A percentile compares a stretch with the other conserved stretches of the same genome.
phyloP scores from a whole-genome alignment of 2,113 vertebrate species.

The Forbesichthys papilliferus region DNA sequence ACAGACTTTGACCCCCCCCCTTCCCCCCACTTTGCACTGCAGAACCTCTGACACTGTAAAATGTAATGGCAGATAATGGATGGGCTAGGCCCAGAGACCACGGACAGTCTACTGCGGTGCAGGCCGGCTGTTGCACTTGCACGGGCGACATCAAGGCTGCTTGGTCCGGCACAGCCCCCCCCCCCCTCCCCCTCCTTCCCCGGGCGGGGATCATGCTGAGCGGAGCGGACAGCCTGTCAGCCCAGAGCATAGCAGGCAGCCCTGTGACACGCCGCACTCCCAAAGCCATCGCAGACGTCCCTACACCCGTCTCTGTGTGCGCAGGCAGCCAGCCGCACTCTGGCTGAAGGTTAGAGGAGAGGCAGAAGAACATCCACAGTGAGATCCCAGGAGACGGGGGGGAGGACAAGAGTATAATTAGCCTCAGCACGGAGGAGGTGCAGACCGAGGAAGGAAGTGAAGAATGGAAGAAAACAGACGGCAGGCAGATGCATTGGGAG shows the following conservation, averaged over 20 bases:
- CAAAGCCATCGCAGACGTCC: constrained; percentile 16
- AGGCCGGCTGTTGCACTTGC: constrained; percentile 29
- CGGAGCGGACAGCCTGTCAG: constrained; percentile 2
- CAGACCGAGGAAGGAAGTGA: neutral
- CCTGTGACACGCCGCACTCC: constrained; percentile 51
- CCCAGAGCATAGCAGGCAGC: constrained; percentile 39
- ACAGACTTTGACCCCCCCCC: constrained; percentile 19
- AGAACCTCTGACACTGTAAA: constrained; percentile 4
- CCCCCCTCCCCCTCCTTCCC: too few species aligned
- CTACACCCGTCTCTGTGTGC: neutral
- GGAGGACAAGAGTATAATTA: constrained; percentile 69
- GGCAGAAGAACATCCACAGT: constrained; percentile 28
- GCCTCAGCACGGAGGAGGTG: constrained; percentile 44
- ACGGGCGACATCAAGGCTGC: constrained; percentile 10
- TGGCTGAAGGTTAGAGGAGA: constrained; percentile 63
- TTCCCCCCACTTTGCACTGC: neutral
- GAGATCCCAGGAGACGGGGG: constrained; percentile 57
- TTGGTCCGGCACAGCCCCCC: neutral
- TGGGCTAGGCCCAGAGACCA: neutral
- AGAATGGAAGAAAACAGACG: constrained; percentile 44
- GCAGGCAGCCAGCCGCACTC: constrained; percentile 22
- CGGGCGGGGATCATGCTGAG: neutral
- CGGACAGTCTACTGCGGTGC: too few species aligned
- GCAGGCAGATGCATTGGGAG: constrained; percentile 35
- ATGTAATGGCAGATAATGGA: constrained; percentile 4